Percentiles rank a stretch among this genome's conserved stretches.
phyloP scores from a whole-genome alignment of 2,888 invertebrate genomes.

The Linyphia triangularis region DNA sequence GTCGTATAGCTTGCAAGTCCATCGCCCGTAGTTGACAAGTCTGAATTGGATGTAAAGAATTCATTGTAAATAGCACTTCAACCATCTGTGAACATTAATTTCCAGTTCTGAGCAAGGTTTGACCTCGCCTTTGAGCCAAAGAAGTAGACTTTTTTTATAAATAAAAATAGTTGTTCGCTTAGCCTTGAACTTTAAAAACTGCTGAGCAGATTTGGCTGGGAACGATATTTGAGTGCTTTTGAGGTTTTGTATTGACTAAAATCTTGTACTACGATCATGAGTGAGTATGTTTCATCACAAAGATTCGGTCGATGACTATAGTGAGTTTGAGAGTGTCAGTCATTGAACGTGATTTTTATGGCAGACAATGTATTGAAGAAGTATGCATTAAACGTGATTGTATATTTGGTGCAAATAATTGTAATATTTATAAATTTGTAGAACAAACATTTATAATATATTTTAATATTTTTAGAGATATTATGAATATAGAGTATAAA shows the following conservation, averaged over 20 bases:
- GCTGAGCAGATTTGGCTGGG: slow-evolving; percentile 21
- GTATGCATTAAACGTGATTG: not conserved
- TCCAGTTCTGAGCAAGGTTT: not conserved
- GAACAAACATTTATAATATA: not conserved
- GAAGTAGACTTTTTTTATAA: not conserved
- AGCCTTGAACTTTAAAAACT: not conserved
- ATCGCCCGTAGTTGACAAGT: not conserved
- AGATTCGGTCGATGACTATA: not conserved
- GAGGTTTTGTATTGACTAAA: not conserved
- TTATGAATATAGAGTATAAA: not conserved
- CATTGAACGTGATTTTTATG: not conserved
- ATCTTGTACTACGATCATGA: not conserved
- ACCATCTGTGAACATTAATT: not conserved
- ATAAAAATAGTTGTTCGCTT: not conserved
- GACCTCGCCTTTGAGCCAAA: slow-evolving; percentile 11
- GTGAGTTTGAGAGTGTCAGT: not conserved
- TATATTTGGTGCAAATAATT: not conserved
- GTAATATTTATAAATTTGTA: not conserved
- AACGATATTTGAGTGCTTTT: too few species aligned
- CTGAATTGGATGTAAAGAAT: not conserved
- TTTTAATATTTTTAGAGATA: not conserved
- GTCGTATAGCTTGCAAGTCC: not conserved
- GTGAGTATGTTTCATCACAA: not conserved
- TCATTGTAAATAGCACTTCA: not conserved
- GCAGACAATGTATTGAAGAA: not conserved